Base-by-base conservation (phyloP, 2,888 invertebrate genomes). In the Leucania comma region DNA sequence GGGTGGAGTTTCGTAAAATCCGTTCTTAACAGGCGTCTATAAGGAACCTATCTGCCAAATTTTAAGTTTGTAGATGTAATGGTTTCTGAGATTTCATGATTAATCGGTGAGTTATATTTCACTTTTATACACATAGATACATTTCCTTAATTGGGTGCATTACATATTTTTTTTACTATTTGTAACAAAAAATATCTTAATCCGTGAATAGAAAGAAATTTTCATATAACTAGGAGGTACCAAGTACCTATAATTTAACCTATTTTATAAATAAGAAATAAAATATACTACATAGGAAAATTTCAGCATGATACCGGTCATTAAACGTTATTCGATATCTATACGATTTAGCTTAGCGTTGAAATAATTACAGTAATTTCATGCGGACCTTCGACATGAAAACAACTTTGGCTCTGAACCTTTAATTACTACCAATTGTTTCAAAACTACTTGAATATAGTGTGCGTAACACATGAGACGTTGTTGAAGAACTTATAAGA, bases 281-380 rank as follows among this genome's bases (percentile, higher is more conserved):
- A 42, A 1, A 42, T 42, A 20, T 17, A 42, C 20, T 20, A 42
- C 42, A 42, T 22, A n/a, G 35, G 32, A 46, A 51, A 51, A 50
- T 29, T 46, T 1, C 14, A n/a, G n/a, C 5, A 0, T 48, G 46
- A 5, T 48, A 48, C 8, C 46, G 2, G 26, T 17, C 3, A 74
- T 38, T 54, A 17, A 12, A 54, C 1, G 29, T 48, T 64, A 54
- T 10, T 42, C 32, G 24, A 51, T 51, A 14, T 61, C 3, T 22
- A 22, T 77, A 57, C 12, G 12, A 24, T 20, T n/a, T 14, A 57
- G 61, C 46, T n/a, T 9, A 26, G 1, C 12, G 9, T 48, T 24
- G 20, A 29, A 4, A 4, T 61, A 61, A 77, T 61, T 46, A 53
- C n/a, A 46, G n/a, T 26, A n/a, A 59, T 78, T 60, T 57, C 4